Conservation (phyloP, 1,140 invertebrate genomes). For the Zophobas morio region DNA sequence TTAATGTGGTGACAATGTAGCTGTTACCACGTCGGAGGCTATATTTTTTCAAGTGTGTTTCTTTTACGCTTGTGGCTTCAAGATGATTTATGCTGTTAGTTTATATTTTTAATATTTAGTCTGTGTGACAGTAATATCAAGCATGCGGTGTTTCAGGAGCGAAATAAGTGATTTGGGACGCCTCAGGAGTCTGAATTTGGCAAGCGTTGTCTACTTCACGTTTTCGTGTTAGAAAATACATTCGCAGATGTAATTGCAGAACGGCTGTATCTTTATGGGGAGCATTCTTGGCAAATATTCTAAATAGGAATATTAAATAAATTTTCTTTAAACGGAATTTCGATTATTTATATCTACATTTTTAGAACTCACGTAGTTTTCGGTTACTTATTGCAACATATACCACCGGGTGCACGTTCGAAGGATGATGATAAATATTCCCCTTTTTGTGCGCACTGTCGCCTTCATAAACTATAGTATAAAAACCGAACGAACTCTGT, state of each 20-base stretch:
- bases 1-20: no score
- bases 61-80: not conserved
- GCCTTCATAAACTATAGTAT: slow-evolving; percentile 11
- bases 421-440: slow-evolving; percentile 45
- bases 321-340: slow-evolving; percentile 51
- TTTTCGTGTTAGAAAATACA: slow-evolving; percentile 47
- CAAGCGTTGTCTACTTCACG: slow-evolving; percentile 42
- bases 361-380: slow-evolving; percentile 42
- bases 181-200: slow-evolving; percentile 44
- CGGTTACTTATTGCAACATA: slow-evolving; percentile 42
- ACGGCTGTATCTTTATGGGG: slow-evolving; percentile 48
- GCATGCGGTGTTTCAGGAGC: slow-evolving; percentile 26
- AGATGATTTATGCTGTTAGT: slow-evolving; percentile 41
- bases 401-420: slow-evolving; percentile 38
- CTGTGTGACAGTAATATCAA: slow-evolving; percentile 45
- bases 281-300: slow-evolving; percentile 51
- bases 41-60: no score
- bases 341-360: slow-evolving; percentile 49
- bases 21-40: no score
- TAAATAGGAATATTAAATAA: slow-evolving; percentile 53
- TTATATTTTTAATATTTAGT: slow-evolving; percentile 45
- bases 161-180: slow-evolving; percentile 44
- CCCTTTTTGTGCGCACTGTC: slow-evolving; percentile 27
- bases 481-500: slow-evolving; percentile 10
- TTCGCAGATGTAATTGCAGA: slow-evolving; percentile 44